These are phyloP conservation scores for Habroteleia sp. DNA, from an alignment of 2,888 invertebrate genomes.

Conservation along the genomic window DNA sequence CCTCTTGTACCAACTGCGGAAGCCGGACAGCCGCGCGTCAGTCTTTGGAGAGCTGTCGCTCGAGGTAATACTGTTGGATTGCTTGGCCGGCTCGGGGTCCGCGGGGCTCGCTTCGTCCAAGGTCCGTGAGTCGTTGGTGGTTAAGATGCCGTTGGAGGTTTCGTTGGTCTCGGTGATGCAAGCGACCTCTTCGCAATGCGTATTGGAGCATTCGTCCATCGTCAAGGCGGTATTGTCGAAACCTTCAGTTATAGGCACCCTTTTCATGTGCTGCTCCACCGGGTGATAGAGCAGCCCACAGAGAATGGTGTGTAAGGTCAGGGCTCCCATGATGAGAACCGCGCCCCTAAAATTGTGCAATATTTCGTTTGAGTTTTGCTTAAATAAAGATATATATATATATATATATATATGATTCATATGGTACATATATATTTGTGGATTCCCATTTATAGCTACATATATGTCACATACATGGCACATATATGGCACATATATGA, in stretches of 20 bases:
- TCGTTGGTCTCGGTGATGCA: conserved; percentile 3
- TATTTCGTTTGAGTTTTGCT: background rate
- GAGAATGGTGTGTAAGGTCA: conserved; percentile 90
- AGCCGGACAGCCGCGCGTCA: conserved; percentile 20
- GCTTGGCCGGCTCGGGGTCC: no score
- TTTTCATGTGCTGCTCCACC: conserved; percentile 90
- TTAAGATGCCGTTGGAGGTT: no score
- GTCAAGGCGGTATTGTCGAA: conserved; percentile 76
- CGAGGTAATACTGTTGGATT: conserved; percentile 23
- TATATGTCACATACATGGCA: no score
- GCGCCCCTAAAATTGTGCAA: conserved; percentile 84
- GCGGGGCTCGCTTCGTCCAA: no score
- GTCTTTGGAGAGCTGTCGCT: conserved; percentile 15
- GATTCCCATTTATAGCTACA: no score
- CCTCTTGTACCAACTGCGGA: conserved; percentile 23
- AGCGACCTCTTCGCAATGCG: background rate
- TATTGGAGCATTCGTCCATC: conserved; percentile 62
- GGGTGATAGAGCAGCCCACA: conserved; percentile 92
- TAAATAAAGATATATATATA: no score
- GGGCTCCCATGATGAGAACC: conserved; percentile 89
- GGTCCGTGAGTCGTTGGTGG: no score
- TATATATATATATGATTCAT: no score
- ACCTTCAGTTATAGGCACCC: conserved; percentile 79
- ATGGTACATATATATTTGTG: no score
- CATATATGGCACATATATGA: no score